Evolutionary conservation across 37 sponge, comb jelly and placozoan species (phyloP), one percentile per base, ranked within the genome.

Genomic region (Dysidea cf. avara): DNA sequence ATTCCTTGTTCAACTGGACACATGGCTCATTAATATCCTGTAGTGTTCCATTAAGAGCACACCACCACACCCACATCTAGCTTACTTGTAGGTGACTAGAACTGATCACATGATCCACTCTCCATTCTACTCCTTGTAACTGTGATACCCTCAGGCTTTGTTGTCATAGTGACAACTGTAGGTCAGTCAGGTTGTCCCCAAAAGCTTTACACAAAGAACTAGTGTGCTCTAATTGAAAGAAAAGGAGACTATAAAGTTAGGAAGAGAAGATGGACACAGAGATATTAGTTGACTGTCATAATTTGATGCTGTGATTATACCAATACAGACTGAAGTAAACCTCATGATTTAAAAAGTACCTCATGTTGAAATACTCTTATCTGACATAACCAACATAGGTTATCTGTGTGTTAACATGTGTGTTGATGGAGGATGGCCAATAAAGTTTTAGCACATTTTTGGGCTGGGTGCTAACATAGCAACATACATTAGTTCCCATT

Each of bases 31-130:
- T 80, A 54, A 86, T 60, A 57, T 78, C 85, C 90, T 90, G 59
- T 2, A 20, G 46, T 52, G 33, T 17, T 22, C 1, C 2, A 64
- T 24, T 21, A 57, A 17, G 18, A 14, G 21, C 26, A 30, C 47
- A 47, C 66, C 40, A 21, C 2, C 28, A 40, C 3, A 53, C 35
- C 2, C 26, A 33, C 24, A 74, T 56, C 26, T 58, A 3, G 13
- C 40, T 38, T 72, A 80, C 94, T 72, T 84, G 46, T 0, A 93
- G 53, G 50, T 65, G 37, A 53, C 84, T 90, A 16, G 95, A 94
- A 53, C 87, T 80, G 25, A 95, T 48, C 26, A 95, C 68, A 63
- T 95, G 90, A 75, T 95, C 96, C 31, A 95, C 96, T 62, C 96
- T 79, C 96, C 96, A 95, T 0, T 95, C 88, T 17, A 90, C 81